Conservation (phyloP, 2,888 invertebrate genomes). For the Orchesellides sinensis region DNA sequence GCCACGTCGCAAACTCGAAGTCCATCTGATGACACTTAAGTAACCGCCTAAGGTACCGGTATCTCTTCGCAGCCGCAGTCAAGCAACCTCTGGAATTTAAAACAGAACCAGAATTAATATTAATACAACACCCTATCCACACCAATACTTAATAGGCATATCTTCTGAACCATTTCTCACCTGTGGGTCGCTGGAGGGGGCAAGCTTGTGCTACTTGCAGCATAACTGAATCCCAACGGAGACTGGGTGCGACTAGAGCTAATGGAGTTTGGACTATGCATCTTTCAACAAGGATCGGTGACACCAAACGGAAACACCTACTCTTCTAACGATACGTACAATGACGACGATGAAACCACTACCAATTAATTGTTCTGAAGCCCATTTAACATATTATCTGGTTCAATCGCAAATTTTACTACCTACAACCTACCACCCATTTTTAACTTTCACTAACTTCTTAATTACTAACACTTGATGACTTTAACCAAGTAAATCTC, state of each 20-base stretch:
- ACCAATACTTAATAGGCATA: neutral
- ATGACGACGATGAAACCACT: no score
- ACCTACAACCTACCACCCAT: no score
- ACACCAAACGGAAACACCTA: no score
- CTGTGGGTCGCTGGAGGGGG: slow-evolving; percentile 73
- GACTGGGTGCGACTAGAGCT: slow-evolving; percentile 69
- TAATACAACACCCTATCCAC: neutral
- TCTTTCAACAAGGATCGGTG: neutral
- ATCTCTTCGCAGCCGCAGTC: slow-evolving; percentile 91
- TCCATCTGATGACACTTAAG: slow-evolving; percentile 98
- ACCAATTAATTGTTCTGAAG: no score
- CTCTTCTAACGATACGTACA: no score
- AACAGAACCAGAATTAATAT: neutral
- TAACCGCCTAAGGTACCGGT: slow-evolving; percentile 90
- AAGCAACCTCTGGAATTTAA: slow-evolving; percentile 82
- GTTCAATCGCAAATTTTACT: no score
- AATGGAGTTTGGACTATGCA: slow-evolving; percentile 63
- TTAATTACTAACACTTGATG: no score
- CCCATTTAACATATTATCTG: no score
- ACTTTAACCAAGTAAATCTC: no score
- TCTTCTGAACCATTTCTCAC: no score
- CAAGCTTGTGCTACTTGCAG: slow-evolving; percentile 62
- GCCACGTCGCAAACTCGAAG: slow-evolving; percentile 99
- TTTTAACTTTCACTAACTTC: no score
- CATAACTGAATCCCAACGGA: slow-evolving; percentile 65